Conservation (phyloP, 1,140 invertebrate genomes). For the Theocolax elegans region DNA sequence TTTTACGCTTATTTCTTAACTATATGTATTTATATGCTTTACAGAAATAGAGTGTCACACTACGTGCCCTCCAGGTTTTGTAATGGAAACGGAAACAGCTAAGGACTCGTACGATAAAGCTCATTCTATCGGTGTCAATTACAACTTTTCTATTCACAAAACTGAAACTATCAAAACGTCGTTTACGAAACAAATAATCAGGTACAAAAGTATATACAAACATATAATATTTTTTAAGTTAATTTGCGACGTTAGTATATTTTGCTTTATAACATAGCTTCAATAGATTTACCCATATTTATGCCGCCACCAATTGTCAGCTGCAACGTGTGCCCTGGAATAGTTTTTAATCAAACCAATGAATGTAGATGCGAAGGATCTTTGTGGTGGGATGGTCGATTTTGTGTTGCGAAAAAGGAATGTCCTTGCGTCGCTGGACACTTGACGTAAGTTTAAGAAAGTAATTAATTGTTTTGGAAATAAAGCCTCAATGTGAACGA, state of each 20-base stretch:
- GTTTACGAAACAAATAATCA: neutral
- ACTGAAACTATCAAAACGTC: slow-evolving; percentile 1
- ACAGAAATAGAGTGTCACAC: slow-evolving; percentile 20
- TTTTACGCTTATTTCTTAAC: no score
- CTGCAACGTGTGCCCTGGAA: slow-evolving; percentile 53
- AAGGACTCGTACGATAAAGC: neutral
- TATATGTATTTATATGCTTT: no score
- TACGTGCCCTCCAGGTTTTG: slow-evolving; percentile 27
- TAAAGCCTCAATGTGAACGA: no score
- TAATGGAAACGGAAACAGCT: neutral
- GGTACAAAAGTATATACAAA: no score
- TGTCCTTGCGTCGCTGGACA: slow-evolving; percentile 82
- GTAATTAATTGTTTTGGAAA: no score
- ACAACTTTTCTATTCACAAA: neutral
- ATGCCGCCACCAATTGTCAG: neutral
- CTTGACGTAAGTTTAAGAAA: slow-evolving; percentile 68
- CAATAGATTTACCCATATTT: neutral
- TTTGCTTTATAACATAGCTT: neutral
- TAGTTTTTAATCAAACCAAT: slow-evolving; percentile 64
- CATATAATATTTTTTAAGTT: no score
- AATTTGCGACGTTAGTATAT: no score
- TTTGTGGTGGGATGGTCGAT: slow-evolving; percentile 77
- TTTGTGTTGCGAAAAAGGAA: slow-evolving; percentile 74
- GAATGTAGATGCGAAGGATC: slow-evolving; percentile 64
- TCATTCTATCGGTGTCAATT: no score